Evolutionary conservation across 2,888 invertebrate genomes (phyloP).

Genomic region (Lamproptera curius): DNA sequence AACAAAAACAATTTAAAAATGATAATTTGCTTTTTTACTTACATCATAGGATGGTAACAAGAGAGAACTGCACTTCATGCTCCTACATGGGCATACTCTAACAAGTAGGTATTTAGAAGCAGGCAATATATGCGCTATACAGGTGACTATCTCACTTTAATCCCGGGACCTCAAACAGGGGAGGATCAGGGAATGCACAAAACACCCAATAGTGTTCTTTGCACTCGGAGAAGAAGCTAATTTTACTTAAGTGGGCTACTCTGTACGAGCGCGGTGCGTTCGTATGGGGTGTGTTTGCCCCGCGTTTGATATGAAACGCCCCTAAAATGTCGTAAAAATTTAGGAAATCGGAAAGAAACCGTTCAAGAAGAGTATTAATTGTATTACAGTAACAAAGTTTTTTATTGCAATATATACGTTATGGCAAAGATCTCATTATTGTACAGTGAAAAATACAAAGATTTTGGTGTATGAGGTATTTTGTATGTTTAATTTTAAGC

Average conservation of each 20-base stretch:
- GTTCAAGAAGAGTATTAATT: too few species aligned
- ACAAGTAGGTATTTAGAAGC: conserved; percentile 1
- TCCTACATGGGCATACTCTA: neutral
- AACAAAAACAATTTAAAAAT: too few species aligned
- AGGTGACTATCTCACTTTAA: conserved; percentile 50
- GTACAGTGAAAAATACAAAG: too few species aligned
- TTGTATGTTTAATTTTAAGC: too few species aligned
- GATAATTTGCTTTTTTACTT: too few species aligned
- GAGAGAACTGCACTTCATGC: neutral
- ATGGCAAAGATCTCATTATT: too few species aligned
- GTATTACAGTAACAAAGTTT: too few species aligned
- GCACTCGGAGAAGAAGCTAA: conserved; percentile 72
- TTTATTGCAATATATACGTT: too few species aligned
- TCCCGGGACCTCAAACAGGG: conserved; percentile 58
- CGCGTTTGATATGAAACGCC: conserved; percentile 50
- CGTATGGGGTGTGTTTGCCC: conserved; percentile 44
- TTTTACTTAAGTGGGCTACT: conserved; percentile 77
- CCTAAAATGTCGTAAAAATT: conserved; percentile 63
- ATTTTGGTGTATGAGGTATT: too few species aligned
- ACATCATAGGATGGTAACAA: neutral
- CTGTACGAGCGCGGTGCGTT: conserved; percentile 39
- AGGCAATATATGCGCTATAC: conserved; percentile 5
- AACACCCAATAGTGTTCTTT: conserved; percentile 76
- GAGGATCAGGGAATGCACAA: conserved; percentile 59
- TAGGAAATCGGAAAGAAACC: too few species aligned